Evolutionary conservation across 1,140 invertebrate species (phyloP).

Genomic region (Caenorhabditis brenneri): DNA sequence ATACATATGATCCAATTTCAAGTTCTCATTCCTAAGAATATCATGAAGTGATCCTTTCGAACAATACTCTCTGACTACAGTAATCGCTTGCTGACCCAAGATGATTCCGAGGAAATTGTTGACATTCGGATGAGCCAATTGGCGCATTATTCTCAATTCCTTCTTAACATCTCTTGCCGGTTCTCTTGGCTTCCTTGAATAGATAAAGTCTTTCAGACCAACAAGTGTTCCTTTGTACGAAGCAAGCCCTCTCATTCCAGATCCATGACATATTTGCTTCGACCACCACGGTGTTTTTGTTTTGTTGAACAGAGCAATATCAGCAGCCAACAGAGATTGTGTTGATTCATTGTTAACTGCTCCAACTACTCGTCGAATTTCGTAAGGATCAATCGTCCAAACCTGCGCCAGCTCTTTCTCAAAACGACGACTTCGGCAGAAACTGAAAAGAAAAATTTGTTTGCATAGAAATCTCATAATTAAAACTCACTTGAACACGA

Average conservation of each 20-base stretch:
- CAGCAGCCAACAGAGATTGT: not conserved
- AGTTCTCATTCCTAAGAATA: conserved; percentile 95
- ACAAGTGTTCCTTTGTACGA: conserved; percentile 87
- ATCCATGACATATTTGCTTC: not conserved
- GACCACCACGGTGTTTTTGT: not conserved
- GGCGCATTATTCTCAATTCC: conserved; percentile 93
- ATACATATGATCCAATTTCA: conserved; percentile 92
- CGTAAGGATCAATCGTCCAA: conserved; percentile 91
- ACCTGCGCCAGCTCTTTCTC: conserved; percentile 94
- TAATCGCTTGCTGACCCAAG: conserved; percentile 56
- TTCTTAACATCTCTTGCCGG: conserved; percentile 91
- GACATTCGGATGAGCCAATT: conserved; percentile 89
- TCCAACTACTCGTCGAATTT: conserved; percentile 74
- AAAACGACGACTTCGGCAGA: conserved; percentile 88
- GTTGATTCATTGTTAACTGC: conserved; percentile 10
- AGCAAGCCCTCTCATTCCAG: conserved; percentile 83
- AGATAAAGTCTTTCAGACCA: conserved; percentile 87
- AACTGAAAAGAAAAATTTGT: not conserved
- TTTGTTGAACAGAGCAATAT: not conserved
- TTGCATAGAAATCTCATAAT: not conserved
- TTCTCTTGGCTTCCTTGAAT: conserved; percentile 85
- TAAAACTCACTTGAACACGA: conserved; percentile 9
- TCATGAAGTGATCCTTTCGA: conserved; percentile 92
- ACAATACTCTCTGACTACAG: conserved; percentile 83
- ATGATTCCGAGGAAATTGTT: conserved; percentile 86